phyloP scores from a whole-genome alignment of 2,797 vertebrate genomes.

The Intellagama lesueurii region DNA sequence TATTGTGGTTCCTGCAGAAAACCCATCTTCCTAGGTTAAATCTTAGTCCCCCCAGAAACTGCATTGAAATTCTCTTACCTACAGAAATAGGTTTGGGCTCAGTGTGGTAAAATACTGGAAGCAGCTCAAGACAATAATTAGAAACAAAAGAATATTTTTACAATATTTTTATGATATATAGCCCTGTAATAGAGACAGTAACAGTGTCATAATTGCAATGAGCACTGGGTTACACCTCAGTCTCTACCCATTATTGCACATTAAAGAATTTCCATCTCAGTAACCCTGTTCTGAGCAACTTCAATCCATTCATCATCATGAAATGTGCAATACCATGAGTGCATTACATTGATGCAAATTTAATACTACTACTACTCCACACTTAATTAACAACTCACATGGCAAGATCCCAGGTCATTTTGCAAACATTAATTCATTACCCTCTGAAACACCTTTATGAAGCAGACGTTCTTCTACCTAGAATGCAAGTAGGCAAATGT shows the following conservation, averaged over 20 bases:
- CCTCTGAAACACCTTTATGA: neutral
- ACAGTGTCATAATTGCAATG: slow-evolving; percentile 25
- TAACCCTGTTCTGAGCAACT: slow-evolving; percentile 3
- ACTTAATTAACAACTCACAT: slow-evolving; percentile 21
- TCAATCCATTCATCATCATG: slow-evolving; percentile 36
- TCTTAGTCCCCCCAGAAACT: neutral
- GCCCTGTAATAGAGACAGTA: neutral
- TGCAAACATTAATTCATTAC: slow-evolving; percentile 24
- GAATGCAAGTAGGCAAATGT: neutral
- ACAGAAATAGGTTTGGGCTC: neutral
- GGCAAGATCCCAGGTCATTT: slow-evolving; percentile 27
- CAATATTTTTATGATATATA: slow-evolving; percentile 2
- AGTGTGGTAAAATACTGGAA: slow-evolving; percentile 19
- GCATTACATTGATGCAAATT: slow-evolving; percentile 32
- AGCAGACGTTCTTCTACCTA: slow-evolving; percentile 2
- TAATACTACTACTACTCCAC: neutral
- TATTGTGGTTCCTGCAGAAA: neutral
- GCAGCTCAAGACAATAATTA: neutral
- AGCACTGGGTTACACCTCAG: slow-evolving; percentile 35
- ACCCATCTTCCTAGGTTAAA: neutral
- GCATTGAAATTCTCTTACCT: slow-evolving; percentile 13
- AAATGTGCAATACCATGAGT: slow-evolving; percentile 29
- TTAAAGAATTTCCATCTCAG: neutral
- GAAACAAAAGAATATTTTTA: neutral
- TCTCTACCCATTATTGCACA: slow-evolving; percentile 21